Conservation (phyloP, 2,113 vertebrate species). For the Stictonetta naevosa region DNA sequence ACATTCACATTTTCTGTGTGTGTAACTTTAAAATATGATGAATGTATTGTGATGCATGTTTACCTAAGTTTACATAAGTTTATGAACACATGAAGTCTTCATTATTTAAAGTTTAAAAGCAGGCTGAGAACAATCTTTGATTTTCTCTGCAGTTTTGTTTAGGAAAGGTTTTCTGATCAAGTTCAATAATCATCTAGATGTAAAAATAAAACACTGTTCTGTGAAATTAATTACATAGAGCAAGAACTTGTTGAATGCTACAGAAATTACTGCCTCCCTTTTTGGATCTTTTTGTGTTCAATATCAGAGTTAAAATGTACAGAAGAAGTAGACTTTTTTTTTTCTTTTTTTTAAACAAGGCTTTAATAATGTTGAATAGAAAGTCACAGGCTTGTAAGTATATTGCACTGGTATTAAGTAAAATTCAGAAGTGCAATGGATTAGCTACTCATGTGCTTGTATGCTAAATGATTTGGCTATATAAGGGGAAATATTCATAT, state of each 20-base stretch:
- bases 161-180: not conserved
- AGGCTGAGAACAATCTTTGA: not conserved
- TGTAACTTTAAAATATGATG: not conserved
- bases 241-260: not conserved
- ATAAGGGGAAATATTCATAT: not conserved
- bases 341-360: not conserved
- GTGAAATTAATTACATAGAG: not conserved
- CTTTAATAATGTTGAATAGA: not conserved
- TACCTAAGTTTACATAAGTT: not conserved
- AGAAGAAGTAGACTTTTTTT: not conserved
- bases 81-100: not conserved
- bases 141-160: not conserved
- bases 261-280: not conserved
- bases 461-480: not conserved
- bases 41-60: not conserved
- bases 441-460: not conserved
- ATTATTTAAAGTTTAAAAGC: not conserved
- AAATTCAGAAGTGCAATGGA: not conserved
- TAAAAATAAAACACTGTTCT: not conserved
- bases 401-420: not conserved
- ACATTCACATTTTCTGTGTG: not conserved
- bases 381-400: not conserved
- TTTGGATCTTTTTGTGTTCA: not conserved
- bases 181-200: not conserved
- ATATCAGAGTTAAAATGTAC: not conserved